These are phyloP conservation scores for Hemiscyllium ocellatum DNA, from an alignment of 2,113 vertebrate species.

Conservation along the genomic window DNA sequence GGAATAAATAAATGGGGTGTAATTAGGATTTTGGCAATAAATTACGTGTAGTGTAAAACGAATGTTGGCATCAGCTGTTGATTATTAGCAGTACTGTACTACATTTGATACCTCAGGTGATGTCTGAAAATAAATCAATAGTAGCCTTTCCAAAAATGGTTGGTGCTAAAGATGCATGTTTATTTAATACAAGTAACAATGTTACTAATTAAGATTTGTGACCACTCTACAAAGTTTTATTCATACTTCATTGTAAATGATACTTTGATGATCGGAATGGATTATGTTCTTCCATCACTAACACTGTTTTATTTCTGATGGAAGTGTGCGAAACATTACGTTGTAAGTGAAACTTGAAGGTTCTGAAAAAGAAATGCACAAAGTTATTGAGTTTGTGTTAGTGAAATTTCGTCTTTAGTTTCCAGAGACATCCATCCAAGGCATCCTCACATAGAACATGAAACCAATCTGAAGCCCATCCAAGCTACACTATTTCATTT, in stretches of 20 bases:
- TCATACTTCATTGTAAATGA: background rate
- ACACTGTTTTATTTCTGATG: constrained; percentile 54
- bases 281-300: background rate
- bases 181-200: background rate
- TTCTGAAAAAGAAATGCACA: constrained; percentile 46
- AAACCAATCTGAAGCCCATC: too few relatives aligned
- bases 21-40: background rate
- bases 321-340: constrained; percentile 42
- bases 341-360: constrained; percentile 47
- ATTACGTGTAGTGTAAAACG: background rate
- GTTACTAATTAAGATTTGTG: background rate
- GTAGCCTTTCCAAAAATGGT: background rate
- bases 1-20: background rate
- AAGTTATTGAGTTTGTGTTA: background rate
- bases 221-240: background rate
- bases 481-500: too few relatives aligned
- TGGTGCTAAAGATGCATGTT: background rate
- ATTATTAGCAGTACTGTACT: background rate
- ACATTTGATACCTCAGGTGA: background rate
- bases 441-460: background rate
- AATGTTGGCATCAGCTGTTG: background rate
- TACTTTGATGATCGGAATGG: background rate
- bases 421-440: background rate
- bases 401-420: constrained; percentile 9
- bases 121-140: background rate